Base-by-base conservation (phyloP, 1,140 invertebrate genomes). In the Heliconius melpomene region DNA sequence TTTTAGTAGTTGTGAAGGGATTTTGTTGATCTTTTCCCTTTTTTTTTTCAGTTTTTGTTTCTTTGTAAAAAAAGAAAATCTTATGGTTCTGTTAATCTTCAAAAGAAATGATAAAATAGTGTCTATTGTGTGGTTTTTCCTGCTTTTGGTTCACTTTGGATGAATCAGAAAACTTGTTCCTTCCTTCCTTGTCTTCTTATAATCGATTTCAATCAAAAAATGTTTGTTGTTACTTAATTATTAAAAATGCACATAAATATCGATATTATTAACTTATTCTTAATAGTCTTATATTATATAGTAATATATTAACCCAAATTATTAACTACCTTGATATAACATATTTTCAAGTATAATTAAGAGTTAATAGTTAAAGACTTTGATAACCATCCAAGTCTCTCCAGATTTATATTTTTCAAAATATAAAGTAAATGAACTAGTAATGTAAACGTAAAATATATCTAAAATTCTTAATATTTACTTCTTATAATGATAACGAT, bases 21-120 rank as follows among this genome's bases (percentile, higher is more conserved):
- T 71, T 52, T 11, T 77, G 75, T 77, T 77, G 75, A 77, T 71
- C 75, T 77, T 77, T 70, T 70, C 75, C 60, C 40, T 46, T 5
- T 52, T 7, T 77, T 77, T 70, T 77, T 20, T 2, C n/a, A n/a
- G 36, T 66, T 66, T 66, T 66, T 66, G 26, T 66, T 66, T 66
- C n/a, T 66, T 66, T 66, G 60, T 66, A 29, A 16, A 13, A 29
- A 29, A 29, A 60, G 3, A 60, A 66, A 16, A 29, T 57, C 23
- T 9, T 66, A 66, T 66, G 8, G 60, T 29, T 29, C 13, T 66
- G 60, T 29, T 66, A 66, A 66, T 66, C 6, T 46, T 26, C 7
- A 11, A 26, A 29, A 66, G 26, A 16, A 66, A 66, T 60, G n/a
- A 23, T 54, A 26, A 16, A 46, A 46, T 11, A 60, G 57, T 60